phyloP scores from a whole-genome alignment of 2,797 vertebrate species.

The Alauda arvensis region DNA sequence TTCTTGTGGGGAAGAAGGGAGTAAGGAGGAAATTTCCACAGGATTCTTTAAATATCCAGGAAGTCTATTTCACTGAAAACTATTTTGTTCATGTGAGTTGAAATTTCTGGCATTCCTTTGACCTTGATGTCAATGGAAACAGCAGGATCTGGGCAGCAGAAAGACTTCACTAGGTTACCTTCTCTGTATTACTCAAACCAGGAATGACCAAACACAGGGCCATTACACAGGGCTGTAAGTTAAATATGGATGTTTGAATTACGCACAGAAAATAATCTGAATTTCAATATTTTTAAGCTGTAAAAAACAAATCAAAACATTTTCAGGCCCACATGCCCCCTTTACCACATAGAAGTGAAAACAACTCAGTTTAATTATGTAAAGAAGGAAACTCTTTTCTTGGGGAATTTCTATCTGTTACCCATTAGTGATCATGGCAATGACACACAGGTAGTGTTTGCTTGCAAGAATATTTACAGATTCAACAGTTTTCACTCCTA shows the following conservation, averaged over 20 bases:
- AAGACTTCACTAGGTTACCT: not conserved
- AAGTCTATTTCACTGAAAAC: not conserved
- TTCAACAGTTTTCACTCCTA: not conserved
- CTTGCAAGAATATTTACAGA: not conserved
- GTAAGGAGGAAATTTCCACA: not conserved
- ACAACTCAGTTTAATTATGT: not conserved
- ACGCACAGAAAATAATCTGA: not conserved
- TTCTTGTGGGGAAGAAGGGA: not conserved
- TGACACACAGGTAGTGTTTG: not conserved
- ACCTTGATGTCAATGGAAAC: not conserved
- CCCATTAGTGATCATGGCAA: not conserved
- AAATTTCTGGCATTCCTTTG: not conserved
- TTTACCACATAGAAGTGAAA: not conserved
- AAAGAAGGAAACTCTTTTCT: not conserved
- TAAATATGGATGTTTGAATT: not conserved
- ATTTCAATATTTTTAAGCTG: not conserved
- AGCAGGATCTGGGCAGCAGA: not conserved
- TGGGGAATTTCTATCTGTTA: not conserved
- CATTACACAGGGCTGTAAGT: not conserved
- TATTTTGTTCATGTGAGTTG: not conserved
- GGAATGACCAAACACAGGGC: not conserved
- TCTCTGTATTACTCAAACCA: not conserved
- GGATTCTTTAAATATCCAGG: not conserved
- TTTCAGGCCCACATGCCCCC: not conserved
- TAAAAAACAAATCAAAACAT: not conserved